phyloP scores from a whole-genome alignment of 2,113 vertebrate genomes.

The Strix uralensis region DNA sequence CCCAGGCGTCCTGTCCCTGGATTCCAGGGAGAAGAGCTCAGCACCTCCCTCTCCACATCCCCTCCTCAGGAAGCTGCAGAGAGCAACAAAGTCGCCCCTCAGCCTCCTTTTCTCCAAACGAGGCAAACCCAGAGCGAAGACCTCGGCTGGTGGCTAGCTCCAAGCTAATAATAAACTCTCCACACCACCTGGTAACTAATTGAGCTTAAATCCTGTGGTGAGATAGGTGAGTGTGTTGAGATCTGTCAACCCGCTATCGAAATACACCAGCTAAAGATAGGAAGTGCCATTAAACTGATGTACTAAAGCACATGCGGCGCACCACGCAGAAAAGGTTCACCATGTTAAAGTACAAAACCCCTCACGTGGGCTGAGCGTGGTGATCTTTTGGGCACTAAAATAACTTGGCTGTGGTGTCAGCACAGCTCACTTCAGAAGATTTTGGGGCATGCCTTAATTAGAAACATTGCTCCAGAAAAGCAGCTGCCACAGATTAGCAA shows the following conservation, averaged over 20 bases:
- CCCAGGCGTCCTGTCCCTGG: accelerated
- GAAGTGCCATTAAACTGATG: neutral
- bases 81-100: neutral
- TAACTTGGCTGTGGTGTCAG: neutral
- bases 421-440: neutral
- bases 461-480: neutral
- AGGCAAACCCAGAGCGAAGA: neutral
- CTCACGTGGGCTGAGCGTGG: neutral
- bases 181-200: too few species aligned
- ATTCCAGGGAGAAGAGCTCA: neutral
- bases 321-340: neutral
- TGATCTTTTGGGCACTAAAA: neutral
- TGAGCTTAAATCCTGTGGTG: neutral
- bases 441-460: neutral
- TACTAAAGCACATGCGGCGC: accelerated
- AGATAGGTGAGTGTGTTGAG: neutral
- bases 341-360: neutral
- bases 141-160: neutral
- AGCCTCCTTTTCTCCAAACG: neutral
- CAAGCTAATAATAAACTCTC: neutral
- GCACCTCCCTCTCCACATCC: too few species aligned
- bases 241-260: neutral
- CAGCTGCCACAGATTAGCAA: neutral
- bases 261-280: neutral
- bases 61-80: neutral